These are phyloP conservation scores for Neolamprologus variostigma DNA, from an alignment of 2,113 vertebrate species.

Conservation along the genomic window DNA sequence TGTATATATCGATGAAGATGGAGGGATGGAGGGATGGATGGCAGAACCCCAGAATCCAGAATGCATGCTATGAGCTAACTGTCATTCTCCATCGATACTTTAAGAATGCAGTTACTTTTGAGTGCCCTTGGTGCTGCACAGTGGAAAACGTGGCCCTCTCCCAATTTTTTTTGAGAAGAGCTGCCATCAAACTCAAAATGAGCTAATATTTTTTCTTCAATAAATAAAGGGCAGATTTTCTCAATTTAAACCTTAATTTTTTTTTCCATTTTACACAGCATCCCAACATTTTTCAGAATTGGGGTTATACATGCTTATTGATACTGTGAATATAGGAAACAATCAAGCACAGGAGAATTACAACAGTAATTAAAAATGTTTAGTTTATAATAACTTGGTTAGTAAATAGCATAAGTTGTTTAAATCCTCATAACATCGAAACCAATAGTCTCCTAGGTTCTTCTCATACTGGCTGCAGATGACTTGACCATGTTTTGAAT, in stretches of 20 bases:
- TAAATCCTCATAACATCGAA: neutral
- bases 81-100: neutral
- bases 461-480: neutral
- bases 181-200: neutral
- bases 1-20: neutral
- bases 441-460: neutral
- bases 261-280: neutral
- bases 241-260: neutral
- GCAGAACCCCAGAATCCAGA: neutral
- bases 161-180: neutral
- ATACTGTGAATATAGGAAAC: neutral
- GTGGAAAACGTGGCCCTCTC: neutral
- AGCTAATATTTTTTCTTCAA: neutral
- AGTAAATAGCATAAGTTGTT: neutral
- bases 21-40: neutral
- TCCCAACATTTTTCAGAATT: neutral
- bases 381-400: neutral
- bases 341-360: neutral
- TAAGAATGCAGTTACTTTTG: neutral
- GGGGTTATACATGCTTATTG: neutral
- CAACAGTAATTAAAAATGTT: neutral
- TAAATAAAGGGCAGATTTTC: neutral
- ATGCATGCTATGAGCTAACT: neutral
- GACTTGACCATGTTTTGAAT: neutral
- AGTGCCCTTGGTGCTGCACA: neutral